Evolutionary conservation across 2,888 invertebrate species (phyloP).

Genomic region (Ephialtes manifestator): DNA sequence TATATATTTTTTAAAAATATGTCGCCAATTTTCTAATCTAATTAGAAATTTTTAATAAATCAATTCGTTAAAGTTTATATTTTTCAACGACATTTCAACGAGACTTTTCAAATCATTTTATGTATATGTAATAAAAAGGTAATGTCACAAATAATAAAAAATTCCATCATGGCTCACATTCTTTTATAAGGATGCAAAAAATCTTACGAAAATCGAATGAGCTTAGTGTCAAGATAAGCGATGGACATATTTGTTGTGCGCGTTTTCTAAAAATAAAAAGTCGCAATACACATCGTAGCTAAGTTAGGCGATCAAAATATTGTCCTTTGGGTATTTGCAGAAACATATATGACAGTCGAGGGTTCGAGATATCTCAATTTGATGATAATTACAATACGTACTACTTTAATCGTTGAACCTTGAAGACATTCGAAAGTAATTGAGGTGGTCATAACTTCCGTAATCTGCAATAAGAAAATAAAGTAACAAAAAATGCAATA

Average conservation of each 20-base stretch:
- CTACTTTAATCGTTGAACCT: constrained; percentile 43
- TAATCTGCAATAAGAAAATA: constrained; percentile 48
- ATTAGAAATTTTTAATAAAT: too few relatives aligned
- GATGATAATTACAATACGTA: constrained; percentile 30
- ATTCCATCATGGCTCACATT: too few relatives aligned
- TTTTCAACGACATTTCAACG: too few relatives aligned
- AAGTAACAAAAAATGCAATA: not conserved
- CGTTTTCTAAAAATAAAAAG: too few relatives aligned
- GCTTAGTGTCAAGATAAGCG: too few relatives aligned
- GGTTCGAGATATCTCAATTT: not conserved
- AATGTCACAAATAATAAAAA: too few relatives aligned
- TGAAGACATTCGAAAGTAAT: constrained; percentile 55
- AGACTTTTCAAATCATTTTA: too few relatives aligned
- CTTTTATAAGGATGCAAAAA: too few relatives aligned
- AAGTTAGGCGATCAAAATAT: not conserved
- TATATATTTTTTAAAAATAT: not conserved
- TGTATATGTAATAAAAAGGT: too few relatives aligned
- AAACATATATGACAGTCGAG: not conserved
- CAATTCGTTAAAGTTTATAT: too few relatives aligned
- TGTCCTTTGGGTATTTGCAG: not conserved
- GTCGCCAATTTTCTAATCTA: not conserved
- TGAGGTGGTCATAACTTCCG: constrained; percentile 27
- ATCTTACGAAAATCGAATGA: too few relatives aligned
- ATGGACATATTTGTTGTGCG: too few relatives aligned
- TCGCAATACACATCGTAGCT: not conserved